Conservation (phyloP, 2,888 invertebrate species). For the Stenotaenia linearis region DNA sequence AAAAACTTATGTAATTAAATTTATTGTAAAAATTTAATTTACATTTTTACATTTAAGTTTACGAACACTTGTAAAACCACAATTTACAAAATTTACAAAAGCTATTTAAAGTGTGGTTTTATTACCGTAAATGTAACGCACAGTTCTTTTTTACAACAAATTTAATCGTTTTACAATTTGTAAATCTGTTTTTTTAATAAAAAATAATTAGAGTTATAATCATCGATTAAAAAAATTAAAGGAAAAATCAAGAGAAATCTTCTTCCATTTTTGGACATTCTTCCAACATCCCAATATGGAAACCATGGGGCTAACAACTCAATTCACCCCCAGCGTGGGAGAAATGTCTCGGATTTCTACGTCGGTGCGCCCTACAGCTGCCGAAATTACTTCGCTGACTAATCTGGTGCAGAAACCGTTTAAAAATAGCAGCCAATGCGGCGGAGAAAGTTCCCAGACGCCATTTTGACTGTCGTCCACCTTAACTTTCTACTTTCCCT, state of each 20-base stretch:
- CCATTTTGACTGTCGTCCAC: not conserved
- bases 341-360: slow-evolving; percentile 21
- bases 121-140: no score
- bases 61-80: no score
- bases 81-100: no score
- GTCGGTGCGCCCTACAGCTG: not conserved
- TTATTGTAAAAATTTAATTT: no score
- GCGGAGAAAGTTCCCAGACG: not conserved
- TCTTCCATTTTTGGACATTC: not conserved
- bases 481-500: not conserved
- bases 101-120: no score
- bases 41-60: no score
- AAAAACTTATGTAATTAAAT: no score
- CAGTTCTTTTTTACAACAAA: no score
- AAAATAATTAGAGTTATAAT: no score
- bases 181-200: no score
- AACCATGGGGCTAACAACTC: not conserved
- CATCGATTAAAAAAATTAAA: not conserved
- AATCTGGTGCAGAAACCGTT: not conserved
- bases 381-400: slow-evolving; percentile 20
- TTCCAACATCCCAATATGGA: not conserved
- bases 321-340: slow-evolving; percentile 21
- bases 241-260: not conserved
- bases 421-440: slow-evolving; percentile 11
- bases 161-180: no score